Base-by-base conservation (phyloP, 2,888 invertebrate genomes). In the Epirrhoe tristata region DNA sequence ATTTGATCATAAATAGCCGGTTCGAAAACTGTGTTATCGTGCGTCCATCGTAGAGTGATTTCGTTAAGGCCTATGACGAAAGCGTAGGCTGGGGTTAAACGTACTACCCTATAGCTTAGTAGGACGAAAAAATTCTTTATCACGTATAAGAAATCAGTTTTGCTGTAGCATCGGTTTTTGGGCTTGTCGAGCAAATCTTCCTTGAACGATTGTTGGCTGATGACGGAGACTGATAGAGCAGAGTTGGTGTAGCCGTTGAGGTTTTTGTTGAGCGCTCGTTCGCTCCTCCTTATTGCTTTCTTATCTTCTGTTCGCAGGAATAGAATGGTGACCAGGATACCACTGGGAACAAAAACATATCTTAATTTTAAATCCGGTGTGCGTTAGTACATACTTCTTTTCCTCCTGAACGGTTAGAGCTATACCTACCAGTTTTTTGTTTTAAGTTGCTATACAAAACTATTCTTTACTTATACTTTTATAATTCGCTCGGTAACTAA, bases 71-170 rank as follows among this genome's bases (percentile, higher is more conserved):
- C 95, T 77, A 98, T 95, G 39, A 97, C 96, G 78, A 97, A 96
- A 50, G 97, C 94, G 83, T 98, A 98, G 0, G 96, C 96, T 0
- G 98, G 97, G 1, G 97, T 97, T 62, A 98, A 86, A 69, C 98
- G 95, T 67, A 95, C 93, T 78, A 96, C 94, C 71, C 97, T 83
- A 73, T 93, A 93, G 5, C 84, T 84, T 66, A 94, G 81, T 74
- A 94, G 82, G 17, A 94, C 89, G 7, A 94, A 77, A 77, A 94
- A 94, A 32, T 94, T 91, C 74, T 93, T 88, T 10, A 90, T 77
- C 79, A 91, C 90, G 50, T 85, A 86, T 6, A 88, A 65, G 34
- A 88, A 73, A 68, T 94, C 94, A 58, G 80, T 78, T 46, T 81
- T 83, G 2, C 88, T 85, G 74, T 91, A 92, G 59, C 81, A 81